A percentile compares a stretch with the other conserved stretches of the same genome.
phyloP scores from a whole-genome alignment of 2,113 vertebrate species.

The Trinectes maculatus region DNA sequence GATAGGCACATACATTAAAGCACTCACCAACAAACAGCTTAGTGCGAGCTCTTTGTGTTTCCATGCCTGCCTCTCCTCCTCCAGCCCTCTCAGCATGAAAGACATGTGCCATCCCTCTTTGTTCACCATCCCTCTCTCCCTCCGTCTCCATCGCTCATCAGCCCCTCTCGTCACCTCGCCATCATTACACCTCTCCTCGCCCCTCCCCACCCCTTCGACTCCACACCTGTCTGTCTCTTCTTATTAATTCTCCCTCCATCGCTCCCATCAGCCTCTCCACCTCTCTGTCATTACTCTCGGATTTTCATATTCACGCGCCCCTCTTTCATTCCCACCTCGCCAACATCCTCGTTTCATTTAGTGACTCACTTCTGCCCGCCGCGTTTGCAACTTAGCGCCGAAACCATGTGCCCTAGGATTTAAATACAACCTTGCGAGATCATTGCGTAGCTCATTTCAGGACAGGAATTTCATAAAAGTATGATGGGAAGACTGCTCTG shows the following conservation, averaged over 20 bases:
- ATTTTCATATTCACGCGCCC: conserved; percentile 16
- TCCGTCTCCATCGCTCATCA: conserved; percentile 49
- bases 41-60: conserved; percentile 48
- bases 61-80: conserved; percentile 48
- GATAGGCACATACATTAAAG: conserved; percentile 15
- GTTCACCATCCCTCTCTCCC: conserved; percentile 42
- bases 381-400: conserved; percentile 26
- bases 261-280: conserved; percentile 47
- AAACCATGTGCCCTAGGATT: conserved; percentile 13
- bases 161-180: conserved; percentile 60
- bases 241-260: conserved; percentile 57
- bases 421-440: conserved; percentile 40
- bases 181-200: conserved; percentile 54
- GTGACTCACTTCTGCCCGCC: conserved; percentile 8
- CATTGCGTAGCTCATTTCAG: conserved; percentile 22
- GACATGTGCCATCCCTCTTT: conserved; percentile 64
- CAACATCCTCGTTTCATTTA: conserved; percentile 45
- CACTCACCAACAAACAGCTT: conserved; percentile 22
- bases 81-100: conserved; percentile 60
- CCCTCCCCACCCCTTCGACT: conserved; percentile 55
- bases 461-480: conserved; percentile 26
- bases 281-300: conserved; percentile 34
- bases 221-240: conserved; percentile 41
- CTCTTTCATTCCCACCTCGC: conserved; percentile 36
- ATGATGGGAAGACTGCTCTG: conserved; percentile 9